phyloP scores from a whole-genome alignment of 1,140 invertebrate genomes.

The Campodea augens region DNA sequence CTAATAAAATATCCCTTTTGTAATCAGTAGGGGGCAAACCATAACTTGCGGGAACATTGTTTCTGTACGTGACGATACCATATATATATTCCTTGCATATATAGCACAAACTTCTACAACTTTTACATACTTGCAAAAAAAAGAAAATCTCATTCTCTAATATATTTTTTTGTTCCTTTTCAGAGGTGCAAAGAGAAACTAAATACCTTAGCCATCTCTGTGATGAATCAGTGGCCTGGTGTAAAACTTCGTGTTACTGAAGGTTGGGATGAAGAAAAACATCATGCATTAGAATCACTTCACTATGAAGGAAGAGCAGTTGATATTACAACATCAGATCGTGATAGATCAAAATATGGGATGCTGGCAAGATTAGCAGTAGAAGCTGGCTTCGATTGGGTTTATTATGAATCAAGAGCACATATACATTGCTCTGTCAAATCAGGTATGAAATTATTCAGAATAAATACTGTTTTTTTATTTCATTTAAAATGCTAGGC shows the following conservation, averaged over 20 bases:
- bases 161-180: too few species aligned
- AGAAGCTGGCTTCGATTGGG: slow-evolving; percentile 96
- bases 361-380: slow-evolving; percentile 89
- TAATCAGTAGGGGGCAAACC: too few species aligned
- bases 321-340: slow-evolving; percentile 84
- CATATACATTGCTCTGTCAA: slow-evolving; percentile 96
- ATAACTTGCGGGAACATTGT: too few species aligned
- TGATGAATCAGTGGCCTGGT: slow-evolving; percentile 95
- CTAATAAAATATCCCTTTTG: too few species aligned
- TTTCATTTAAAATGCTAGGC: too few species aligned
- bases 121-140: too few species aligned
- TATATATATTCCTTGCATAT: too few species aligned
- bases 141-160: too few species aligned
- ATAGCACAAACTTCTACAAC: too few species aligned
- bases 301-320: slow-evolving; percentile 93
- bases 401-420: slow-evolving; percentile 82
- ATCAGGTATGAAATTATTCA: slow-evolving; percentile 91
- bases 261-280: slow-evolving; percentile 78
- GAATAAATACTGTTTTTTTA: too few species aligned
- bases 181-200: slow-evolving; percentile 91
- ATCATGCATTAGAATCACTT: slow-evolving; percentile 57
- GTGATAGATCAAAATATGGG: slow-evolving; percentile 79
- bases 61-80: too few species aligned
- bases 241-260: slow-evolving; percentile 80
- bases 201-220: slow-evolving; percentile 81